phyloP scores from a whole-genome alignment of 35 echinoderm and acorn worm species.

The Ophiothrix spiculata region DNA sequence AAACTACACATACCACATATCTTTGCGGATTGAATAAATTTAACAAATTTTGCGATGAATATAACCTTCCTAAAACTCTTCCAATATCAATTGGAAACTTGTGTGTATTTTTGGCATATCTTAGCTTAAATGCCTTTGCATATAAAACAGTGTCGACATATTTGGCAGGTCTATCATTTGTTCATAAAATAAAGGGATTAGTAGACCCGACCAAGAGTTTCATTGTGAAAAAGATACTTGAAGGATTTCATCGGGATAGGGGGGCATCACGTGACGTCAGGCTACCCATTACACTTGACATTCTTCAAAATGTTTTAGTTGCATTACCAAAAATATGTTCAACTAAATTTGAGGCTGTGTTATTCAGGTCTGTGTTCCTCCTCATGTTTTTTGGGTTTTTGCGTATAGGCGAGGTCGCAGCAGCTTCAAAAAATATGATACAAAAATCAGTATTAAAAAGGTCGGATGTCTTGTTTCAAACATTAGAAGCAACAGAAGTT shows the following conservation, averaged over 20 bases:
- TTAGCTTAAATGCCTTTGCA: neutral
- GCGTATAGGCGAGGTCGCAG: conserved; percentile 16
- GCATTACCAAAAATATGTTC: neutral
- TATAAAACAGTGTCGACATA: conserved; percentile 13
- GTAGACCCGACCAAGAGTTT: neutral
- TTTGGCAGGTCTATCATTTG: neutral
- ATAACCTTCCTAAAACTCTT: neutral
- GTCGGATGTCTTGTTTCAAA: neutral
- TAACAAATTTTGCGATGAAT: neutral
- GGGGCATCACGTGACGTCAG: neutral
- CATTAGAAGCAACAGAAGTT: neutral
- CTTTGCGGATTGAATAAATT: neutral
- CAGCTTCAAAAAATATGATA: neutral
- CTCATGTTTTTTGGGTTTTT: conserved; percentile 25
- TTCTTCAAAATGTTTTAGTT: neutral
- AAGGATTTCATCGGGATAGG: neutral
- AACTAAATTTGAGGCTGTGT: conserved; percentile 4
- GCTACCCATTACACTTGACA: conserved; percentile 1
- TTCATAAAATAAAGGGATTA: neutral
- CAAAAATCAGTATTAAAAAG: neutral
- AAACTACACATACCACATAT: neutral
- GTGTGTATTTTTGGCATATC: neutral
- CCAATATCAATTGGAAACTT: neutral
- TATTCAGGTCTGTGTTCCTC: neutral
- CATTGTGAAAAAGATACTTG: neutral